Conservation (phyloP, 2,888 invertebrate species). For the Rotaria sp. region DNA sequence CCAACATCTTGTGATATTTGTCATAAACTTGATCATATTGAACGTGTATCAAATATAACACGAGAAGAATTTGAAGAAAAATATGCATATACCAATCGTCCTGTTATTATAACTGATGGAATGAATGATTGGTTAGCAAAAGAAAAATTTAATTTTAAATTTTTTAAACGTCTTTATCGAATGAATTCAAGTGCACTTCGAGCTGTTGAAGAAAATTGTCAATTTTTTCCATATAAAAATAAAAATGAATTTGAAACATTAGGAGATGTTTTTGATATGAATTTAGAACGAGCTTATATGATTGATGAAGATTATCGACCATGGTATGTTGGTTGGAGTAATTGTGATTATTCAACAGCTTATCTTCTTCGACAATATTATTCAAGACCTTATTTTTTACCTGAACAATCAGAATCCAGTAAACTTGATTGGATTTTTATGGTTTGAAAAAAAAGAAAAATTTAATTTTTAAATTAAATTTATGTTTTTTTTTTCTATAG, state of each 20-base stretch:
- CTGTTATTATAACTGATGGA: slow-evolving; percentile 78
- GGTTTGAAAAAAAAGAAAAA: slow-evolving; percentile 61
- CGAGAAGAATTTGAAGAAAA: slow-evolving; percentile 66
- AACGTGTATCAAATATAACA: slow-evolving; percentile 65
- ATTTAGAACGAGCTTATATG: slow-evolving; percentile 62
- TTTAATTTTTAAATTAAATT: background rate
- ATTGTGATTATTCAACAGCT: slow-evolving; percentile 77
- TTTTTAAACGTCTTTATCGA: slow-evolving; percentile 67
- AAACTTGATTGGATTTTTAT: slow-evolving; percentile 82
- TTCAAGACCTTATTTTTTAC: slow-evolving; percentile 67
- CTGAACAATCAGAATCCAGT: slow-evolving; percentile 77
- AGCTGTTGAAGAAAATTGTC: slow-evolving; percentile 63
- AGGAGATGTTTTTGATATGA: slow-evolving; percentile 75
- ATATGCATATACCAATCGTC: slow-evolving; percentile 71
- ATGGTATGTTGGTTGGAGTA: slow-evolving; percentile 74
- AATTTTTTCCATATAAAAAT: slow-evolving; percentile 85
- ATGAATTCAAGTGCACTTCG: slow-evolving; percentile 45
- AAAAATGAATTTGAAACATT: slow-evolving; percentile 65
- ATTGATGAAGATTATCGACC: slow-evolving; percentile 61
- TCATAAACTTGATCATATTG: slow-evolving; percentile 62
- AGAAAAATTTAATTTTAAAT: slow-evolving; percentile 70
- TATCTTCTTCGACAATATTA: slow-evolving; percentile 67
- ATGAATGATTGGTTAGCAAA: slow-evolving; percentile 73
- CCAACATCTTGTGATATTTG: slow-evolving; percentile 72
- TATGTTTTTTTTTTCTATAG: slow-evolving; percentile 59